Conservation (phyloP, 2,113 vertebrate genomes). For the Tyto alba region DNA sequence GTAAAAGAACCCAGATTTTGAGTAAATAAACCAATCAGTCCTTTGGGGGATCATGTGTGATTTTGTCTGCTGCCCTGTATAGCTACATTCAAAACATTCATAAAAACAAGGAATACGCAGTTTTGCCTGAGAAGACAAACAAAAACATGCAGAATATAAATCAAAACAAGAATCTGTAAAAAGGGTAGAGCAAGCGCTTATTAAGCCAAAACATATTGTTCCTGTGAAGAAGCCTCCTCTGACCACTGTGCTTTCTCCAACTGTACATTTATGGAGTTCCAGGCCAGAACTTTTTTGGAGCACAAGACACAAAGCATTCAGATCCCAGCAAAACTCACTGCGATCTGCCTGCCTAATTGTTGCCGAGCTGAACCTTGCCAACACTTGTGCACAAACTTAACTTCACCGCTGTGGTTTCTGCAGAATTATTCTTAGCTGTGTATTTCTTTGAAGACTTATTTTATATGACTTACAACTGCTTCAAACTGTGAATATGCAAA, state of each 20-base stretch:
- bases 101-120: neutral
- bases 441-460: neutral
- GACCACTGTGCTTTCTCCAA: neutral
- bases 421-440: neutral
- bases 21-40: conserved; percentile 3
- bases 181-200: conserved; percentile 10
- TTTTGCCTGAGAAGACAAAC: conserved; percentile 28
- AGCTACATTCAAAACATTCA: neutral
- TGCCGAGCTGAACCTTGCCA: neutral
- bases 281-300: neutral
- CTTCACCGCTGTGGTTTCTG: neutral
- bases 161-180: neutral
- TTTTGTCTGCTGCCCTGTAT: neutral
- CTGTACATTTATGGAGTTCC: neutral
- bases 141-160: neutral
- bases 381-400: neutral
- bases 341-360: neutral
- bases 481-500: neutral
- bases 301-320: neutral
- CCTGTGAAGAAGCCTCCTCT: conserved; percentile 2
- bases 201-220: conserved; percentile 35
- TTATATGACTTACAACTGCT: neutral
- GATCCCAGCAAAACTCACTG: neutral
- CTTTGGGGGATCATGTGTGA: neutral
- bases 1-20: neutral